phyloP scores from a whole-genome alignment of 2,888 invertebrate species.

The Neoscelio sp. region DNA sequence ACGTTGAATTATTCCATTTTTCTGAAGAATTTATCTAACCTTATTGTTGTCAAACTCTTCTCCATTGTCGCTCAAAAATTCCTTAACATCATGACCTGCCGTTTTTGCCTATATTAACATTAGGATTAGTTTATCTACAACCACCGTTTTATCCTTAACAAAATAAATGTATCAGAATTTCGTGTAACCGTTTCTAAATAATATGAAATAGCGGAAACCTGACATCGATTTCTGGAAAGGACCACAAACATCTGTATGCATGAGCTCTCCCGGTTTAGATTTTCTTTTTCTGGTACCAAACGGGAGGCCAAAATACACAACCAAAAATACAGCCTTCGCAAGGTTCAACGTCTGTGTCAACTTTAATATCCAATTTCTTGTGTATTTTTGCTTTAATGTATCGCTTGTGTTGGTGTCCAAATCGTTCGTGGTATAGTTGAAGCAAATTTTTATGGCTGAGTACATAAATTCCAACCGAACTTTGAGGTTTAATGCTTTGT shows the following conservation, averaged over 20 bases:
- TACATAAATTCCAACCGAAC: no score
- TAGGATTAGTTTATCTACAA: not conserved
- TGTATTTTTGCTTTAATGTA: no score
- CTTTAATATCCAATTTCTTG: no score
- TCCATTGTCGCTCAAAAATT: not conserved
- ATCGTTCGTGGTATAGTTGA: no score
- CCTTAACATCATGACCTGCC: not conserved
- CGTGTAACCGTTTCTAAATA: conserved; percentile 5
- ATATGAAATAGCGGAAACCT: conserved; percentile 1
- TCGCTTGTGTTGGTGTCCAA: no score
- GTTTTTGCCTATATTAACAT: not conserved
- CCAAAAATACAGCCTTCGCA: not conserved
- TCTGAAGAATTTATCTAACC: not conserved
- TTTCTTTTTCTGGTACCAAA: not conserved
- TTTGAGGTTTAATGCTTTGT: no score
- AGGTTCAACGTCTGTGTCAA: no score
- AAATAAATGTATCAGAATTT: conserved; percentile 6
- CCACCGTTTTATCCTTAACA: conserved; percentile 1
- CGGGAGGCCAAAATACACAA: not conserved
- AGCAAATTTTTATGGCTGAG: no score
- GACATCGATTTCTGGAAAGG: not conserved
- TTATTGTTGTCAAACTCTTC: not conserved
- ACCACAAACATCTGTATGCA: conserved; percentile 21
- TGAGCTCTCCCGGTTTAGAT: conserved; percentile 11
- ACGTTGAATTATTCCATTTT: not conserved